Conservation (phyloP, 2,113 vertebrate genomes). For the Tringa solitaria region DNA sequence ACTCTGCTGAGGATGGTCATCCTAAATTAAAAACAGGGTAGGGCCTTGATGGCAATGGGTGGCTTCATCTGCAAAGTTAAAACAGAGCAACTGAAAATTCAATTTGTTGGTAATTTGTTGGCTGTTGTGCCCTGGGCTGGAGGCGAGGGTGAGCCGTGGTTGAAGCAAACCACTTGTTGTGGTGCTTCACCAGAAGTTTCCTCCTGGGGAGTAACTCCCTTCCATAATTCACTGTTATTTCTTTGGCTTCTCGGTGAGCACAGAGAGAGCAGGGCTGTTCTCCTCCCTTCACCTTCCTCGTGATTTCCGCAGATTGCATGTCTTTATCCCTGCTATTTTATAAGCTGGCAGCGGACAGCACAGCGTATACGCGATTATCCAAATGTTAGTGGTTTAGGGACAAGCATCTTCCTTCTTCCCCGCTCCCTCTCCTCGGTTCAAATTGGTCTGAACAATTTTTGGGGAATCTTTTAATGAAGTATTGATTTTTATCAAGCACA, state of each 20-base stretch:
- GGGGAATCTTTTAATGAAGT: conserved; percentile 79
- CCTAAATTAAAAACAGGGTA: rapidly evolving
- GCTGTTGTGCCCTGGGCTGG: neutral
- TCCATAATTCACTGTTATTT: rapidly evolving
- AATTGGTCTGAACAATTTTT: conserved; percentile 66
- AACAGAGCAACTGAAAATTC: rapidly evolving
- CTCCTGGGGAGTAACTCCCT: neutral
- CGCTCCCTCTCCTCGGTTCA: neutral
- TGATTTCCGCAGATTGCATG: rapidly evolving
- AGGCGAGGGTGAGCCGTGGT: rapidly evolving
- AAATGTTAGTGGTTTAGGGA: neutral
- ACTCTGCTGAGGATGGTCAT: neutral
- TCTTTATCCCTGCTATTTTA: neutral
- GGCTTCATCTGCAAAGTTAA: neutral
- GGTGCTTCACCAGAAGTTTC: neutral
- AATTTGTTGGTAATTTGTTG: rapidly evolving
- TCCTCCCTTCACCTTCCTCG: neutral
- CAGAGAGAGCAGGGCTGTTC: rapidly evolving
- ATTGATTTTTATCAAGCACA: conserved; percentile 79
- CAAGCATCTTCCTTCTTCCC: neutral
- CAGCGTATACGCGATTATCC: rapidly evolving
- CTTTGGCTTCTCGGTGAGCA: neutral
- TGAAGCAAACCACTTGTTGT: neutral
- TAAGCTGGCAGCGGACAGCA: neutral
- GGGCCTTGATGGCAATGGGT: rapidly evolving